Percentiles rank a stretch among this genome's conserved stretches.
phyloP scores from a whole-genome alignment of 2,888 invertebrate species.

The Tenodera sinensis region DNA sequence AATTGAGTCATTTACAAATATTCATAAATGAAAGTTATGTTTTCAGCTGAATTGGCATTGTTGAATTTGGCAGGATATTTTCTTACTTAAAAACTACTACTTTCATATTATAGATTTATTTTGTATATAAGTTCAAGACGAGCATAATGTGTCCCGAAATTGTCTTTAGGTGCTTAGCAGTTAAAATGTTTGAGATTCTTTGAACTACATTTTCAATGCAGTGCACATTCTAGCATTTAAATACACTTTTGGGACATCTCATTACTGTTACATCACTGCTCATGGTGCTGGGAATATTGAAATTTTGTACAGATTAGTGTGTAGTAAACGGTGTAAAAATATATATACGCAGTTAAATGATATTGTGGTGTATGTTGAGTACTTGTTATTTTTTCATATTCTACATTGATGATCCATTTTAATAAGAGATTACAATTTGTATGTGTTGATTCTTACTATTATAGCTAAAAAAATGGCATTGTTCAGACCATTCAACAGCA shows the following conservation, averaged over 20 bases:
- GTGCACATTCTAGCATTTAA: not conserved
- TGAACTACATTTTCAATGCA: not conserved
- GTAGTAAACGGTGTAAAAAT: not conserved
- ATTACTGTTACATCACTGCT: not conserved
- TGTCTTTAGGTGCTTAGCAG: not conserved
- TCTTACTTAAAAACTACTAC: not conserved
- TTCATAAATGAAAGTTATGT: not conserved
- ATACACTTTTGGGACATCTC: not conserved
- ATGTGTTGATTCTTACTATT: not conserved
- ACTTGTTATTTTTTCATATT: not conserved
- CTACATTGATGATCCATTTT: not conserved
- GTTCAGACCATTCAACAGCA: not conserved
- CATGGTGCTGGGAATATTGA: slow-evolving; percentile 18
- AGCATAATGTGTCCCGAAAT: not conserved
- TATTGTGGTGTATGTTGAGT: not conserved
- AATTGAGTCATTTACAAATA: not conserved
- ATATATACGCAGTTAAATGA: not conserved
- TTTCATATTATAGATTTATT: not conserved
- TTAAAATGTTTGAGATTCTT: not conserved
- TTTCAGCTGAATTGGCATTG: not conserved
- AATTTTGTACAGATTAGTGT: slow-evolving; percentile 11
- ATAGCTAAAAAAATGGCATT: not conserved
- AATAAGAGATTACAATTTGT: not conserved
- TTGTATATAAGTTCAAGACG: not conserved
- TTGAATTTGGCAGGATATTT: not conserved